Conservation (phyloP, 1,140 invertebrate genomes). For the Ylistrum balloti region DNA sequence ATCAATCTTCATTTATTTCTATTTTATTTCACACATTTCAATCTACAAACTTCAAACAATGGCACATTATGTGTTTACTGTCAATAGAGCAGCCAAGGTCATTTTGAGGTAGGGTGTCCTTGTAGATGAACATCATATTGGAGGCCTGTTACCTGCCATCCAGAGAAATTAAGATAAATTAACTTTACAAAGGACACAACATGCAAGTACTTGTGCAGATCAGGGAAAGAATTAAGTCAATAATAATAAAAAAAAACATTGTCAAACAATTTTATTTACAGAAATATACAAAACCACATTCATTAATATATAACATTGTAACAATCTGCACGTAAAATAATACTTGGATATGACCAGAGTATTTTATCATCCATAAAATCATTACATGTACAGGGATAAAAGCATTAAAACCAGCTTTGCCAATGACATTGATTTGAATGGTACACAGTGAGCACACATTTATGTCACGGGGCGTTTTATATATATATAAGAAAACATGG, state of each 20-base stretch:
- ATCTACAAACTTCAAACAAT: too few relatives aligned
- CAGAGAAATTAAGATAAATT: too few relatives aligned
- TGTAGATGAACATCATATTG: too few relatives aligned
- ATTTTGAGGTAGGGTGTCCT: too few relatives aligned
- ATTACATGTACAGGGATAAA: background rate
- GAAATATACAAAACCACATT: conserved; percentile 17
- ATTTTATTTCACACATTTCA: too few relatives aligned
- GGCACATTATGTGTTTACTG: too few relatives aligned
- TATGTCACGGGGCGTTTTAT: background rate
- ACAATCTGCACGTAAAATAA: background rate
- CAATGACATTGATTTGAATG: background rate
- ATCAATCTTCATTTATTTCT: too few relatives aligned
- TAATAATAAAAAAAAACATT: background rate
- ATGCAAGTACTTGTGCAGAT: too few relatives aligned
- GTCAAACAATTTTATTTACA: background rate
- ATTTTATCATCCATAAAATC: background rate
- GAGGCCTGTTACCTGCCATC: too few relatives aligned
- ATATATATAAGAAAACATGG: background rate
- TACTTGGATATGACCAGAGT: background rate
- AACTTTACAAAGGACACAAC: too few relatives aligned
- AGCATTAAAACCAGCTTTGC: background rate
- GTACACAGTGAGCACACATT: background rate
- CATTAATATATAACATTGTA: background rate
- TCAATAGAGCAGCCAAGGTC: too few relatives aligned
- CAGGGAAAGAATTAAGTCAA: too few relatives aligned